These are phyloP conservation scores for Pocillopora grandis DNA, from an alignment of 92 coral and sea anemone species.

Conservation along the genomic window DNA sequence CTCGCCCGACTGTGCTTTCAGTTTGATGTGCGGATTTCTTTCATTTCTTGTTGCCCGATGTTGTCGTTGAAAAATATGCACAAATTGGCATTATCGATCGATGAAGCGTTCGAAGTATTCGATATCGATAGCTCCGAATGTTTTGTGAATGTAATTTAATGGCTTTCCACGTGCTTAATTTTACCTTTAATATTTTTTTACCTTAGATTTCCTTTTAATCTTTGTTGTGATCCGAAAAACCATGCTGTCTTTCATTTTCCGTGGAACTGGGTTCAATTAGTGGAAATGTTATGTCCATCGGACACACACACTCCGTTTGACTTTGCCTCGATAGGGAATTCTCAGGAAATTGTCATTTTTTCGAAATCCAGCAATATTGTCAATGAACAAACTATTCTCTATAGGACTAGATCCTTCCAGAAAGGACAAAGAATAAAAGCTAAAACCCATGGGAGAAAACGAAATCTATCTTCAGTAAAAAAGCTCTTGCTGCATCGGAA, in stretches of 20 bases:
- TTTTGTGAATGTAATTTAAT: slow-evolving; percentile 2
- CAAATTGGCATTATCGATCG: background rate
- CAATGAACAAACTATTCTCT: background rate
- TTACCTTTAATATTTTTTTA: background rate
- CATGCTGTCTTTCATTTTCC: slow-evolving; percentile 14
- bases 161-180: slow-evolving; percentile 6
- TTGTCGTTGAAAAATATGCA: background rate
- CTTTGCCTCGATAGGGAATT: slow-evolving; percentile 8
- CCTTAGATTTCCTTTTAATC: background rate
- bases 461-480: background rate
- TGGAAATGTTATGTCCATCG: background rate
- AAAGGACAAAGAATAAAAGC: background rate
- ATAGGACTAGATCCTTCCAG: background rate
- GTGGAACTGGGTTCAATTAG: background rate
- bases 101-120: slow-evolving; percentile 7
- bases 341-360: background rate
- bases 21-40: slow-evolving; percentile 3
- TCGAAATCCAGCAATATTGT: background rate
- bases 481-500: slow-evolving; percentile 8
- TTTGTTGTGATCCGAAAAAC: slow-evolving; percentile 24
- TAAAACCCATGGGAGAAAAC: background rate
- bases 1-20: background rate
- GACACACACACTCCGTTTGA: background rate
- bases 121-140: background rate
- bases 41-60: background rate